These are phyloP conservation scores for Metopolophium dirhodum DNA, from an alignment of 1,140 invertebrate species.

Conservation along the genomic window DNA sequence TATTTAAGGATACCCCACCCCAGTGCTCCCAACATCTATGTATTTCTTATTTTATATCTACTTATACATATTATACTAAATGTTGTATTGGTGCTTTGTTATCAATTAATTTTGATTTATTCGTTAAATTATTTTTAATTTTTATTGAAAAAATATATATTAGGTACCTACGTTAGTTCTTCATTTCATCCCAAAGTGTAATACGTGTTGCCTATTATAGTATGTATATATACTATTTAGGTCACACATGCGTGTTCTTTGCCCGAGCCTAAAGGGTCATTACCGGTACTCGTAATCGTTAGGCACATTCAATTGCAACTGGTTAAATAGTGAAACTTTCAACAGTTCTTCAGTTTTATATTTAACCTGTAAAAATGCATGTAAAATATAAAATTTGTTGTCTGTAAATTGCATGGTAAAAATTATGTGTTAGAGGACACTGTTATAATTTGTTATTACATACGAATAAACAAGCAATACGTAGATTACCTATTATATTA, in stretches of 20 bases:
- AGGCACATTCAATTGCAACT: slow-evolving; percentile 39
- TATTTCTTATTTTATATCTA: background rate
- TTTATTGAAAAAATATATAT: background rate
- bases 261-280: slow-evolving; percentile 29
- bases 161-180: background rate
- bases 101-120: background rate
- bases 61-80: background rate
- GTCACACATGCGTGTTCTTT: slow-evolving; percentile 35
- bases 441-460: background rate
- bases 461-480: background rate
- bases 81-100: background rate
- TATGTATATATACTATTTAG: background rate
- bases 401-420: background rate
- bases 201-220: background rate
- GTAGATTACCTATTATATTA: background rate
- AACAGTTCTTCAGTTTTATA: slow-evolving; percentile 6
- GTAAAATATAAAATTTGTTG: background rate
- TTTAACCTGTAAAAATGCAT: background rate
- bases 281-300: background rate
- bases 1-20: background rate
- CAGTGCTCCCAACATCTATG: background rate
- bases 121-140: background rate
- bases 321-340: slow-evolving; percentile 41
- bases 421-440: background rate
- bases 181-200: background rate